Evolutionary conservation across 2,113 vertebrate species (phyloP).

Genomic region (Phrynocephalus versicolor): DNA sequence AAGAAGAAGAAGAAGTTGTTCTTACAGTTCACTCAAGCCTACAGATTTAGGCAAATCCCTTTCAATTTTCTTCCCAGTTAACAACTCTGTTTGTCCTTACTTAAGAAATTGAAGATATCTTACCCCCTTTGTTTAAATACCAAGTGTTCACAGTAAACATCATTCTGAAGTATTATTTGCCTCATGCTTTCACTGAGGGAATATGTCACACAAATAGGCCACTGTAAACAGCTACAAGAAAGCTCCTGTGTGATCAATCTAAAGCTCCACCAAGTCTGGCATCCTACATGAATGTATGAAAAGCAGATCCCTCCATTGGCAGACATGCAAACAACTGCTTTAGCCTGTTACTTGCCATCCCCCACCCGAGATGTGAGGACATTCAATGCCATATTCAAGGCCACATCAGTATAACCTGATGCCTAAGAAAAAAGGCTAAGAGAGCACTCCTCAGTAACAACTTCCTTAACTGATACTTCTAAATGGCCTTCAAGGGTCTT

Average conservation of each 20-base stretch:
- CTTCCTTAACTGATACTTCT: not conserved
- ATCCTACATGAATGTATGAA: not conserved
- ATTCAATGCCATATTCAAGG: not conserved
- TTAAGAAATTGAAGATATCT: slow-evolving; percentile 76
- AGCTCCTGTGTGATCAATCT: not conserved
- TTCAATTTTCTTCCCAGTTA: slow-evolving; percentile 41
- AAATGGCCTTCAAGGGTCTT: not conserved
- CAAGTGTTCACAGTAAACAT: slow-evolving; percentile 68
- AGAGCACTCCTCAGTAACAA: not conserved
- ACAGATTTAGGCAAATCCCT: slow-evolving; percentile 40
- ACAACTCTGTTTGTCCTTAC: slow-evolving; percentile 59
- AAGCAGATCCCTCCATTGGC: not conserved
- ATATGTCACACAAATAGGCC: slow-evolving; percentile 60
- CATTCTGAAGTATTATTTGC: slow-evolving; percentile 75
- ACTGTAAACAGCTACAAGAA: slow-evolving; percentile 68
- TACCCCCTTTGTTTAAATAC: slow-evolving; percentile 68
- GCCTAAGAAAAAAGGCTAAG: not conserved
- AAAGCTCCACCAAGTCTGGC: not conserved
- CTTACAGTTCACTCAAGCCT: slow-evolving; percentile 38
- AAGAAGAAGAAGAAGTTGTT: slow-evolving; percentile 19
- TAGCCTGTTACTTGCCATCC: not conserved
- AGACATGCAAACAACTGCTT: not conserved
- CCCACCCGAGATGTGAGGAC: too few relatives aligned
- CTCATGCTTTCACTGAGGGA: slow-evolving; percentile 71
- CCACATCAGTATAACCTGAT: not conserved